These are phyloP conservation scores for Pangasius krempfi DNA, from an alignment of 2,797 vertebrate species.

Conservation along the genomic window DNA sequence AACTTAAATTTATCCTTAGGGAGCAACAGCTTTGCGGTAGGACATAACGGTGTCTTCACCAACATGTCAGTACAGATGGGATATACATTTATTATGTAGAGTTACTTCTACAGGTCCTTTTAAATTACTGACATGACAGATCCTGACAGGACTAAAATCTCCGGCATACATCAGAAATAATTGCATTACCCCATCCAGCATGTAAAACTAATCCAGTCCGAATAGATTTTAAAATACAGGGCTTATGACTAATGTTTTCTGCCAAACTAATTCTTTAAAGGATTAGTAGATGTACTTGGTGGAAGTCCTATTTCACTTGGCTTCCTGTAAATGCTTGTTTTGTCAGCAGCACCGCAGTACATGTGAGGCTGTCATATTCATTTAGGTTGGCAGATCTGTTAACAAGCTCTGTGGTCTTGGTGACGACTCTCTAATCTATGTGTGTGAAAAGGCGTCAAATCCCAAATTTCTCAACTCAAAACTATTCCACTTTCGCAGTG, in stretches of 20 bases:
- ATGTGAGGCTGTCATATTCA: slow-evolving; percentile 24
- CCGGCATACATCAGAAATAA: neutral
- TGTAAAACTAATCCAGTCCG: neutral
- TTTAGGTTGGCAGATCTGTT: neutral
- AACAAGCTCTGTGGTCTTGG: slow-evolving; percentile 28
- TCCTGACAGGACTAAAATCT: neutral
- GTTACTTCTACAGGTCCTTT: neutral
- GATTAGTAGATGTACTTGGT: neutral
- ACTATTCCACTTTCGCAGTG: neutral
- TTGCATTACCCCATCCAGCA: neutral
- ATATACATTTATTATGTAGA: neutral
- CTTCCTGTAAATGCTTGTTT: slow-evolving; percentile 9
- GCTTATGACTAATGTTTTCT: neutral
- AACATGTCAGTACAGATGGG: neutral
- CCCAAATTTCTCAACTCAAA: slow-evolving; percentile 11
- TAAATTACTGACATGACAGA: neutral
- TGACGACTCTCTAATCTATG: neutral
- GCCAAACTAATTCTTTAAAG: neutral
- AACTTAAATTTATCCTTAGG: neutral
- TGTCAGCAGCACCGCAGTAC: neutral
- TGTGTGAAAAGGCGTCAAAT: slow-evolving; percentile 12
- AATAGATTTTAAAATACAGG: neutral
- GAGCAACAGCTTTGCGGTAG: neutral
- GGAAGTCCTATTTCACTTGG: neutral
- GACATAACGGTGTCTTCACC: neutral